Percentiles rank a stretch among this genome's conserved stretches.
These are phyloP conservation scores for Cinclus cinclus DNA, from an alignment of 2,113 vertebrate genomes.

Conservation along the genomic window DNA sequence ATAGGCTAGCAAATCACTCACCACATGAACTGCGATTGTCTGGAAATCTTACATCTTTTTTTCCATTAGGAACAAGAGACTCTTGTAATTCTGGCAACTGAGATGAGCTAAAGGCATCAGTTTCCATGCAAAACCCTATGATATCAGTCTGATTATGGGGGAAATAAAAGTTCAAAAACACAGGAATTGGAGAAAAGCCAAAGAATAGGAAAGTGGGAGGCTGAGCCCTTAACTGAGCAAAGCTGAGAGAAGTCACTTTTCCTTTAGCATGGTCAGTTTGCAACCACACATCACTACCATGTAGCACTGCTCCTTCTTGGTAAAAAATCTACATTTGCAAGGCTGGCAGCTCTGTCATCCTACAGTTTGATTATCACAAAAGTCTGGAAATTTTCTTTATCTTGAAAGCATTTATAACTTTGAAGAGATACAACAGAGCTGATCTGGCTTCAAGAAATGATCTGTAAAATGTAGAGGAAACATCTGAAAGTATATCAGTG, in stretches of 20 bases:
- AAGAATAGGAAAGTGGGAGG: neutral
- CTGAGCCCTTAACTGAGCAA: neutral
- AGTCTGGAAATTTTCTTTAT: neutral
- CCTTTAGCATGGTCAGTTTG: neutral
- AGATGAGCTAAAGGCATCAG: slow-evolving; percentile 14
- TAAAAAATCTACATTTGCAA: neutral
- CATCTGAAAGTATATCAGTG: neutral
- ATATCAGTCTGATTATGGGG: slow-evolving; percentile 16
- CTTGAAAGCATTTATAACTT: neutral
- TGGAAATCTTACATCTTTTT: slow-evolving; percentile 2
- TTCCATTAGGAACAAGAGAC: slow-evolving; percentile 34
- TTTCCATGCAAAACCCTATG: slow-evolving; percentile 8
- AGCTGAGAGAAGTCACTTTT: neutral
- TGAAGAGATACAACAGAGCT: neutral
- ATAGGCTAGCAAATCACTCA: neutral
- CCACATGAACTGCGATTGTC: neutral
- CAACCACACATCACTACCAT: neutral
- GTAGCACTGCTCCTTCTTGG: neutral
- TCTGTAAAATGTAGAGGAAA: neutral
- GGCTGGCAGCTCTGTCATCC: neutral
- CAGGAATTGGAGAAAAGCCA: neutral
- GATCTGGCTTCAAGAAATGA: neutral
- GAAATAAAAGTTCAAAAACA: neutral
- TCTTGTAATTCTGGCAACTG: slow-evolving; percentile 13
- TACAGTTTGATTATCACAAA: neutral